Evolutionary conservation across 2,797 vertebrate genomes (phyloP).

Genomic region (Pithecia hirsuta): DNA sequence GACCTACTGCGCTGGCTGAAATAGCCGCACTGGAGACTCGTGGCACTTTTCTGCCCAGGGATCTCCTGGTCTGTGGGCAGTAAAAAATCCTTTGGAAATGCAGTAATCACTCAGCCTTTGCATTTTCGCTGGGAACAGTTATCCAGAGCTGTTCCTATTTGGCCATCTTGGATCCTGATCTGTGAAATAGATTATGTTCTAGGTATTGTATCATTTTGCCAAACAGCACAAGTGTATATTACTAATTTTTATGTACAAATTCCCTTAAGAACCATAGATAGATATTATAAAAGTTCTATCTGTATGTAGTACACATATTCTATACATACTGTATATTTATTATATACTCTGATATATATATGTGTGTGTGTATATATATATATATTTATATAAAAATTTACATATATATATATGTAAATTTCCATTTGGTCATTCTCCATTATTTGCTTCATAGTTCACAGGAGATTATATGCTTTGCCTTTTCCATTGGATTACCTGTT

Average conservation of each 20-base stretch:
- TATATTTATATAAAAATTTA: too few relatives aligned
- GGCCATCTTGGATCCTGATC: too few relatives aligned
- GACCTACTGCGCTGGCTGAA: too few relatives aligned
- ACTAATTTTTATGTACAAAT: background rate
- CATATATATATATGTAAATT: background rate
- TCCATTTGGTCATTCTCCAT: background rate
- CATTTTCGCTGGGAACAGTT: too few relatives aligned
- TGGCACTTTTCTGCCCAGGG: too few relatives aligned
- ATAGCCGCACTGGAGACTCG: too few relatives aligned
- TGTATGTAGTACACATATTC: background rate
- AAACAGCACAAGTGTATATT: background rate
- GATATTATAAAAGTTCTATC: background rate
- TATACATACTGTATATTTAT: background rate
- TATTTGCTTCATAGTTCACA: background rate
- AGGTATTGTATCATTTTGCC: conserved; percentile 12
- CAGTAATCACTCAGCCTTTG: too few relatives aligned
- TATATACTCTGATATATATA: background rate
- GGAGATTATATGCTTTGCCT: background rate
- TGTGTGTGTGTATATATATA: background rate
- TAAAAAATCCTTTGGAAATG: too few relatives aligned
- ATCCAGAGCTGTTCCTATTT: too few relatives aligned
- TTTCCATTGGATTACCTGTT: background rate
- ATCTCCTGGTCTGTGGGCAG: too few relatives aligned
- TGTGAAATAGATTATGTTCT: background rate
- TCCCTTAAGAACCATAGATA: background rate